Conservation (phyloP, 2,888 invertebrate species). For the Silvanus unidentatus region DNA sequence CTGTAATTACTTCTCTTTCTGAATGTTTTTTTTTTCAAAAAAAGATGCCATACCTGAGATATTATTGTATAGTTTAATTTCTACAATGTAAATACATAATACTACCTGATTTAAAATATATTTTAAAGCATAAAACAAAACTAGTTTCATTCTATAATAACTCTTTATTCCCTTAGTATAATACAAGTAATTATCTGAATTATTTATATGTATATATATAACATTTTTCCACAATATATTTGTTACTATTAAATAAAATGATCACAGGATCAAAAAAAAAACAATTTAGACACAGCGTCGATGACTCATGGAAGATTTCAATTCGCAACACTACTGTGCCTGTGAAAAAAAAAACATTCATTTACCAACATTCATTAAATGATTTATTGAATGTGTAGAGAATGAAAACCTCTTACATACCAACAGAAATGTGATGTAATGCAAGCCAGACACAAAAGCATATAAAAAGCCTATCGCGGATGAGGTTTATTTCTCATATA, state of each 20-base stretch:
- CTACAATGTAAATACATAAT: constrained; percentile 24
- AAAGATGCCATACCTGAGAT: constrained; percentile 24
- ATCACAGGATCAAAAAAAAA: constrained; percentile 4
- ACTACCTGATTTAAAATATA: constrained; percentile 21
- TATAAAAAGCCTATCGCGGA: constrained; percentile 35
- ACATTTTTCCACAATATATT: constrained; percentile 1
- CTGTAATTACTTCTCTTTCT: not conserved
- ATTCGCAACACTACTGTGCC: constrained; percentile 7
- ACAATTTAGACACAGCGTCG: no score
- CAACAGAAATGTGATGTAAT: constrained; percentile 19
- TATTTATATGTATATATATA: not conserved
- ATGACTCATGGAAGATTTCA: no score
- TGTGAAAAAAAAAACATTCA: constrained; percentile 15
- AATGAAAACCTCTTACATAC: constrained; percentile 18
- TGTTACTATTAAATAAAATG: not conserved
- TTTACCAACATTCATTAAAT: no score
- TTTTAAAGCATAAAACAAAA: constrained; percentile 10
- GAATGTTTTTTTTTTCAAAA: not conserved
- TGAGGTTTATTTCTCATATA: constrained; percentile 51
- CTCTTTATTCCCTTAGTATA: not conserved
- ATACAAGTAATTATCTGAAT: not conserved
- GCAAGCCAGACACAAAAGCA: constrained; percentile 14
- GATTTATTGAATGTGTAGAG: constrained; percentile 1
- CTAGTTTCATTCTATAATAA: constrained; percentile 2
- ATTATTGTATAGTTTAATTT: constrained; percentile 26